phyloP scores from a whole-genome alignment of 2,797 vertebrate species.

The Falco biarmicus region DNA sequence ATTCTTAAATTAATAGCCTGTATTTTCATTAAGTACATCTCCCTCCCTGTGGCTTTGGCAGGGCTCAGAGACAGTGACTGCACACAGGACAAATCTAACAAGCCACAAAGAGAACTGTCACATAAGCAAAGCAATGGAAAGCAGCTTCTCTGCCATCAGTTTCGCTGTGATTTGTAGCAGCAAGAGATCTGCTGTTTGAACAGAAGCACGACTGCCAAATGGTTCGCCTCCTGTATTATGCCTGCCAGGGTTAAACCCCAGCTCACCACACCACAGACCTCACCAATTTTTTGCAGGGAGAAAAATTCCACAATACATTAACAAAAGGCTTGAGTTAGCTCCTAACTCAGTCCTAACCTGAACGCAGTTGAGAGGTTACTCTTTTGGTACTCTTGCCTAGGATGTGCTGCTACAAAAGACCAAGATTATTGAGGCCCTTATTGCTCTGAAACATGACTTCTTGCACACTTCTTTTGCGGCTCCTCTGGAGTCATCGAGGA shows the following conservation, averaged over 20 bases:
- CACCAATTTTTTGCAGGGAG: accelerated
- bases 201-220: neutral
- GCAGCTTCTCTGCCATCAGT: neutral
- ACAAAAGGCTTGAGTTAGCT: neutral
- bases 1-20: neutral
- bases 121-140: neutral
- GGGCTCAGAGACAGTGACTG: neutral
- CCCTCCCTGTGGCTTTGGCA: neutral
- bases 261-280: neutral
- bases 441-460: neutral
- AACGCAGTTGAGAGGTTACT: neutral
- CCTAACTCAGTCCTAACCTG: neutral
- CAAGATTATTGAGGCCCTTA: neutral
- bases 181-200: accelerated
- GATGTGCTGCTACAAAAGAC: neutral
- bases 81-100: neutral
- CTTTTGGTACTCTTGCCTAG: accelerated
- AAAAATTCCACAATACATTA: neutral
- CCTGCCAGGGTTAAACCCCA: too few species aligned
- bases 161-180: neutral
- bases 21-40: neutral
- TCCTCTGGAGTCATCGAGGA: neutral
- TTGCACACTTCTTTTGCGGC: neutral
- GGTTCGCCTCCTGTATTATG: accelerated
- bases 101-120: neutral